phyloP scores from a whole-genome alignment of 2,797 vertebrate species.

The Corythornis leucogaster region DNA sequence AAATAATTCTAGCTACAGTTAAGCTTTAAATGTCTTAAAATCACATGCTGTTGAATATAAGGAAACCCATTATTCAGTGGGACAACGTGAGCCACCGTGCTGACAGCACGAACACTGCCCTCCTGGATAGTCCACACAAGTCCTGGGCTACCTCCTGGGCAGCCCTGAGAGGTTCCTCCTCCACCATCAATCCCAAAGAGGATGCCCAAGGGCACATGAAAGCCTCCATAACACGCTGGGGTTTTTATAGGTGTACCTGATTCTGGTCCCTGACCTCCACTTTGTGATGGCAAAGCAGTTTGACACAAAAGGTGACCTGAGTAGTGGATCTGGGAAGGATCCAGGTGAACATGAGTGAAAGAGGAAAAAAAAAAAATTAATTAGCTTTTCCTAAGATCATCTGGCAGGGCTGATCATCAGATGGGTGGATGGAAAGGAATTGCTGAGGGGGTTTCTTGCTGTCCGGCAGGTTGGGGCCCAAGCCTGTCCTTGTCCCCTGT shows the following conservation, averaged over 20 bases:
- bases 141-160: not conserved
- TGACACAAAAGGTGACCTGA: not conserved
- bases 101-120: not conserved
- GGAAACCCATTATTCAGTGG: not conserved
- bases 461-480: not conserved
- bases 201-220: not conserved
- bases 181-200: not conserved
- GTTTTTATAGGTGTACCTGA: fast-evolving
- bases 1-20: not conserved
- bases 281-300: not conserved
- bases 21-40: not conserved
- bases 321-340: not conserved
- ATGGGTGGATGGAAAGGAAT: not conserved
- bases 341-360: not conserved
- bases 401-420: fast-evolving
- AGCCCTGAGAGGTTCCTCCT: not conserved
- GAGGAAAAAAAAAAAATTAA: fast-evolving
- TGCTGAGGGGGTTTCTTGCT: not conserved
- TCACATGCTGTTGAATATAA: not conserved
- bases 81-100: not conserved
- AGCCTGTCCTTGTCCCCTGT: fast-evolving
- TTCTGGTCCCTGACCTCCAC: not conserved
- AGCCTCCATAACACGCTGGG: not conserved
- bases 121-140: not conserved
- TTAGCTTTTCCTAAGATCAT: not conserved